Percentiles rank a stretch among this genome's conserved stretches.
Evolutionary conservation across 2,888 invertebrate species (phyloP).

Genomic region (Noctua janthe): DNA sequence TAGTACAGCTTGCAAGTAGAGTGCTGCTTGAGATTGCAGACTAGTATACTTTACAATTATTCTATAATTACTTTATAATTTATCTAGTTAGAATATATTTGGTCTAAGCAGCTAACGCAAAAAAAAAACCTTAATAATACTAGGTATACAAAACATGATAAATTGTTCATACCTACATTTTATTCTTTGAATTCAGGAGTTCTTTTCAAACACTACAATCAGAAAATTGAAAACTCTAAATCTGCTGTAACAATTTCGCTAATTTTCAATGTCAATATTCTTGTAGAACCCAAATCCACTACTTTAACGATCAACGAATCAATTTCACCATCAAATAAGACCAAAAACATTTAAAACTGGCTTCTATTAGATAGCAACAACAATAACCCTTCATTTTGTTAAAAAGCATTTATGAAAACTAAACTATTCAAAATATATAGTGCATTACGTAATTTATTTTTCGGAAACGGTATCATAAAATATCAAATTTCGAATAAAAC

Average conservation of each 20-base stretch:
- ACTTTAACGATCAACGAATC: neutral
- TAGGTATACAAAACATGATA: neutral
- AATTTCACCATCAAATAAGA: neutral
- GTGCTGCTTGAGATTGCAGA: constrained; percentile 7
- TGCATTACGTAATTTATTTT: constrained; percentile 10
- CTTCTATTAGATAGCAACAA: neutral
- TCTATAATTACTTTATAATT: neutral
- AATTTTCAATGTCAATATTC: neutral
- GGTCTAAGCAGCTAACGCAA: neutral
- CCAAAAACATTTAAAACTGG: neutral
- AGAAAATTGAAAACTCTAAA: neutral
- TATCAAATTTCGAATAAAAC: constrained; percentile 58
- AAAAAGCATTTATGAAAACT: neutral
- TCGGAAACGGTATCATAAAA: constrained; percentile 45
- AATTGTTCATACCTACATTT: neutral
- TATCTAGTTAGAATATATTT: neutral
- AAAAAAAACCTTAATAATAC: neutral
- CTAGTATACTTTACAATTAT: neutral
- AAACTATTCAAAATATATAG: constrained; percentile 1
- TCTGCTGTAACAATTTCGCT: neutral
- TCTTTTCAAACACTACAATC: neutral
- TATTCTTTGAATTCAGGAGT: neutral
- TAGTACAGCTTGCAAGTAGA: neutral
- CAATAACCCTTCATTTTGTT: neutral
- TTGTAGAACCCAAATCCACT: neutral